These are phyloP conservation scores for Microtus montanus DNA, from an alignment of 2,113 vertebrate genomes.

Conservation along the genomic window DNA sequence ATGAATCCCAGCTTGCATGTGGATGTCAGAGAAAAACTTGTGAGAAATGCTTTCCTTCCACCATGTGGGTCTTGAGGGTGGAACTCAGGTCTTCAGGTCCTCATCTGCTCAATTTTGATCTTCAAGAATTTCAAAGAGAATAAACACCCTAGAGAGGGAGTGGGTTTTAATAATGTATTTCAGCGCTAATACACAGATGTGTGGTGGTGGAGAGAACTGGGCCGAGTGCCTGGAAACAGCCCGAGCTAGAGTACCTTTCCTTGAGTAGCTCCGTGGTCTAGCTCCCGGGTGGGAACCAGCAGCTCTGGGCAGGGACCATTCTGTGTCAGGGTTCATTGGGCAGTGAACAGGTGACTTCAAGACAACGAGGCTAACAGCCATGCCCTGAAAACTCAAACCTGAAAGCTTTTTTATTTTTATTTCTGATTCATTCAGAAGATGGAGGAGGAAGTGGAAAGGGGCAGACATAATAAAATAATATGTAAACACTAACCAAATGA, in stretches of 20 bases:
- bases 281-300: not conserved
- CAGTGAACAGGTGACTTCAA: not conserved
- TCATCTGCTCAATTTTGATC: conserved; percentile 32
- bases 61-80: not conserved
- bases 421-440: not conserved
- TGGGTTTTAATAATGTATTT: not conserved
- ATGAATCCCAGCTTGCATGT: no score
- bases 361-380: not conserved
- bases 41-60: not conserved
- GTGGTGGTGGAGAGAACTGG: not conserved
- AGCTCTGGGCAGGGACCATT: not conserved
- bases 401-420: not conserved
- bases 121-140: conserved; percentile 56
- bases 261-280: accelerated
- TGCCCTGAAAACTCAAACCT: not conserved
- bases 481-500: conserved; percentile 66
- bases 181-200: not conserved
- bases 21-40: not conserved
- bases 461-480: conserved; percentile 48
- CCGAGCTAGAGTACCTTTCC: not conserved
- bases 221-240: not conserved
- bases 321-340: not conserved
- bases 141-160: not conserved
- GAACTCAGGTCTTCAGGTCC: not conserved
- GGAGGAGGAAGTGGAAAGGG: conserved; percentile 25